Percentiles rank a stretch among this genome's conserved stretches.
Evolutionary conservation across 2,113 vertebrate genomes (phyloP).

Genomic region (Periophthalmus modestus): DNA sequence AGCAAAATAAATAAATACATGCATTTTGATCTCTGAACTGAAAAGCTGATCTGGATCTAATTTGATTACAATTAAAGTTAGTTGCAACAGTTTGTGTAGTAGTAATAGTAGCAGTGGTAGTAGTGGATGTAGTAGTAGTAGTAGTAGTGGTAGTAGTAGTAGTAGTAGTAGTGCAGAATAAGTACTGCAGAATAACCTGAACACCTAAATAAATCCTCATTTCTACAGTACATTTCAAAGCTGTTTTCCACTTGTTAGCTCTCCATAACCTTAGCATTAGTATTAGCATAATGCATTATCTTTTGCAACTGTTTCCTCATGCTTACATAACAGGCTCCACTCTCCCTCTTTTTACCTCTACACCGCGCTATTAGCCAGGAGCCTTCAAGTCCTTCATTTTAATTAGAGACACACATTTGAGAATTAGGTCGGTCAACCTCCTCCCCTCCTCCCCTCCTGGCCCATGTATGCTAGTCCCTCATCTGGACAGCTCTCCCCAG

Average conservation of each 20-base stretch:
- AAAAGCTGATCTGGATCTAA: too few species aligned
- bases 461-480: slow-evolving; percentile 40
- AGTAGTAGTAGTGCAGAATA: background rate
- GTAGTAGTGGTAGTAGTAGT: too few species aligned
- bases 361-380: slow-evolving; percentile 38
- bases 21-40: too few species aligned
- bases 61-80: too few species aligned
- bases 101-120: too few species aligned
- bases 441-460: slow-evolving; percentile 37
- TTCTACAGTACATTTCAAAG: background rate
- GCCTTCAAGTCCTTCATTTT: slow-evolving; percentile 34
- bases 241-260: background rate
- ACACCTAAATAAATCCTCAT: background rate
- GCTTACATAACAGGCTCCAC: slow-evolving; percentile 19
- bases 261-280: background rate
- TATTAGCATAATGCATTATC: slow-evolving; percentile 10
- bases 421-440: slow-evolving; percentile 44
- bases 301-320: background rate
- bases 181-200: background rate
- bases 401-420: slow-evolving; percentile 22
- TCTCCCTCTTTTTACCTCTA: slow-evolving; percentile 21
- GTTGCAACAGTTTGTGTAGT: too few species aligned
- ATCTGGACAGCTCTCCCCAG: slow-evolving; percentile 43
- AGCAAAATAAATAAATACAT: too few species aligned
- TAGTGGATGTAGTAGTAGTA: too few species aligned